Conservation (phyloP, 2,113 vertebrate genomes). For the Nothobranchius kuhntae region DNA sequence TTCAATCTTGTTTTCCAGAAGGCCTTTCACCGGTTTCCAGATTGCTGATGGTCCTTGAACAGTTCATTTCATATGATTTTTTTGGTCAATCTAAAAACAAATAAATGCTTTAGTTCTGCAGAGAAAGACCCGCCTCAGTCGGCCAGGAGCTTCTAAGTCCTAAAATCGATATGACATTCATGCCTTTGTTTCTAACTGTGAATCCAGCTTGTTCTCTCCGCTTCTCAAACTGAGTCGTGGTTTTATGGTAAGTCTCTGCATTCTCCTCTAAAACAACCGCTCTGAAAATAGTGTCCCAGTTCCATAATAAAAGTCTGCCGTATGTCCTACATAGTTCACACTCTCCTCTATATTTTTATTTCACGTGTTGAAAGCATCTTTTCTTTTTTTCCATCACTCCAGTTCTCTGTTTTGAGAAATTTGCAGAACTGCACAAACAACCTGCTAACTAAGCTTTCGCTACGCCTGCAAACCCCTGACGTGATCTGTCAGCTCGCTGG, state of each 20-base stretch:
- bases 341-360: not conserved
- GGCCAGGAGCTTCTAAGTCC: too few species aligned
- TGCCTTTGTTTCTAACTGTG: too few species aligned
- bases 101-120: too few species aligned
- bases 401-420: not conserved
- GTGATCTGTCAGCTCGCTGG: conserved; percentile 1
- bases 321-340: conserved; percentile 1
- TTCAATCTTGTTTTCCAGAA: too few species aligned
- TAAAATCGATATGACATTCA: too few species aligned
- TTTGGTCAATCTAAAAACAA: too few species aligned
- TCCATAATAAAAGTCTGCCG: conserved; percentile 6
- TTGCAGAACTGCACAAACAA: not conserved
- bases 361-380: not conserved
- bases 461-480: conserved; percentile 1
- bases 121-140: too few species aligned
- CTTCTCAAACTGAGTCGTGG: not conserved
- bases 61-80: too few species aligned
- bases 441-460: not conserved
- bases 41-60: too few species aligned
- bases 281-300: conserved; percentile 9
- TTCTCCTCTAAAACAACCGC: not conserved
- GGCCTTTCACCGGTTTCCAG: too few species aligned
- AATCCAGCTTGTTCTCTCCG: too few species aligned
- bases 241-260: not conserved
- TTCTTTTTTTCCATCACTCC: not conserved